Conservation (phyloP, 2,113 vertebrate species). For the Catharus fuscescens region DNA sequence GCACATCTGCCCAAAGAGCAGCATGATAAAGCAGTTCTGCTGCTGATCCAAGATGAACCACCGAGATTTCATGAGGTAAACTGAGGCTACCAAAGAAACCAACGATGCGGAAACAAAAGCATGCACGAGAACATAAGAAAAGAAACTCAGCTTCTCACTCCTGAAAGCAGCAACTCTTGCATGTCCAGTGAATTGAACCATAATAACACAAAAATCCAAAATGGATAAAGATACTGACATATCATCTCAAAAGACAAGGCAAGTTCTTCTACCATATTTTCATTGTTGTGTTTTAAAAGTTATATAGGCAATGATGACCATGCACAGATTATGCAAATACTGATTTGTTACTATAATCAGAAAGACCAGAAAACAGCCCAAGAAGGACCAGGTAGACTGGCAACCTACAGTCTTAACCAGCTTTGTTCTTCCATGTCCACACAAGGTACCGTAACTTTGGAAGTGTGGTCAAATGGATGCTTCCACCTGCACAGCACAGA, state of each 20-base stretch:
- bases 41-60: background rate
- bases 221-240: background rate
- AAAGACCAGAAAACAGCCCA: background rate
- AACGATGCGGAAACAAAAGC: background rate
- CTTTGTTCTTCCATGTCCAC: background rate
- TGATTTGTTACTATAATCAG: background rate
- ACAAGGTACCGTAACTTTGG: background rate
- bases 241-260: background rate
- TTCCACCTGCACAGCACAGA: background rate
- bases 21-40: background rate
- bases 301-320: fast-evolving
- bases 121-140: background rate
- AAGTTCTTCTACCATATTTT: background rate
- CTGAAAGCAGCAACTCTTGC: background rate
- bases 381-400: background rate
- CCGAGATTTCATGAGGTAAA: background rate
- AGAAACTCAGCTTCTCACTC: background rate
- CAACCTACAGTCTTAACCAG: background rate
- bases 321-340: background rate
- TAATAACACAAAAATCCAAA: background rate
- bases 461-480: background rate
- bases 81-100: background rate
- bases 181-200: background rate
- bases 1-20: conserved; percentile 8
- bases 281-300: background rate